phyloP scores from a whole-genome alignment of 2,113 vertebrate genomes.

The Cyanistes caeruleus region DNA sequence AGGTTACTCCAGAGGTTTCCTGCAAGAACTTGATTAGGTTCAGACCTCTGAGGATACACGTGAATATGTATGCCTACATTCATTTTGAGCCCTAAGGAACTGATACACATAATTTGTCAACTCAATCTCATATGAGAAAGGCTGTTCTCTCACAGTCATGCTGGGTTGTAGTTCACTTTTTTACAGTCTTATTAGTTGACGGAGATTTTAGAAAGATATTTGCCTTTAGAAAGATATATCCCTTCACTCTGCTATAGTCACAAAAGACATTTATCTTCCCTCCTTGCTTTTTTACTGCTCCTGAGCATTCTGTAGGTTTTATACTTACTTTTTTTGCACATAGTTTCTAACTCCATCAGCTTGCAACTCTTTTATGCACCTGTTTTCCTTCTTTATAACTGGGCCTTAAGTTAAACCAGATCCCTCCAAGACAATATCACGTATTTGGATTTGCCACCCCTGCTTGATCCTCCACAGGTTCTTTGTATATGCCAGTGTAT shows the following conservation, averaged over 20 bases:
- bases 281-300: background rate
- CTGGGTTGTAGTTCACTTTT: background rate
- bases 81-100: background rate
- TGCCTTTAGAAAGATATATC: no score
- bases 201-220: background rate
- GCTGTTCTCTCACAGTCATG: background rate
- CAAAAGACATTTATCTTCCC: background rate
- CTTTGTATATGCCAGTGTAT: accelerated
- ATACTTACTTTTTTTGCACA: background rate
- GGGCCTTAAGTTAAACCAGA: background rate
- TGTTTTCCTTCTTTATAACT: background rate
- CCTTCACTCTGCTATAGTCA: background rate
- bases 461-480: background rate
- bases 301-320: background rate
- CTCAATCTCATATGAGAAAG: background rate
- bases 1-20: background rate
- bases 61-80: background rate
- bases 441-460: background rate
- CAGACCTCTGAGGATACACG: background rate
- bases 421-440: background rate
- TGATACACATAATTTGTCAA: accelerated
- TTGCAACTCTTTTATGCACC: background rate
- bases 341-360: background rate
- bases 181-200: background rate
- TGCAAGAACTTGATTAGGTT: background rate